Percentiles rank a stretch among this genome's conserved stretches.
Evolutionary conservation across 1,140 invertebrate genomes (phyloP).

Genomic region (Drosophila ambigua): DNA sequence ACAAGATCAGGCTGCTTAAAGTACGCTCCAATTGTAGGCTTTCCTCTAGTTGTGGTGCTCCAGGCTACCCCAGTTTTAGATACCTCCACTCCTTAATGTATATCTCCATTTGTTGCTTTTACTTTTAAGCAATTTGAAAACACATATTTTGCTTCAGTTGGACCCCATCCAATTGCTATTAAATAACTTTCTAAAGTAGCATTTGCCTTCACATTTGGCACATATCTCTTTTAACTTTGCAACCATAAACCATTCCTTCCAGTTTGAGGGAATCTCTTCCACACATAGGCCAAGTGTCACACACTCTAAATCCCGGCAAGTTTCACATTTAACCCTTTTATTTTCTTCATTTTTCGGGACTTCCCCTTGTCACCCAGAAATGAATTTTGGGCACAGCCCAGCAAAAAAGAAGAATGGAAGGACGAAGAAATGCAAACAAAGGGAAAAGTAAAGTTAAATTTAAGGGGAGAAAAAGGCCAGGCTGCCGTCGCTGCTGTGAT

Average conservation of each 20-base stretch:
- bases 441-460: constrained; percentile 11
- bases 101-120: background rate
- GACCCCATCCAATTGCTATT: constrained; percentile 11
- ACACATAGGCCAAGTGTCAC: constrained; percentile 29
- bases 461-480: background rate
- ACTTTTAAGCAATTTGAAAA: background rate
- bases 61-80: background rate
- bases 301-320: constrained; percentile 28
- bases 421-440: constrained; percentile 12
- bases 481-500: constrained; percentile 16
- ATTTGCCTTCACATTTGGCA: constrained; percentile 14
- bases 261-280: constrained; percentile 26
- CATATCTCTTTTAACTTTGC: constrained; percentile 29
- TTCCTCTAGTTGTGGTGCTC: background rate
- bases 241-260: constrained; percentile 10
- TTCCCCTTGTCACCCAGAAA: constrained; percentile 21
- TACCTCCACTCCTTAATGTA: background rate
- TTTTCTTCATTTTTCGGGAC: constrained; percentile 12
- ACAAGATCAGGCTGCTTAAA: background rate
- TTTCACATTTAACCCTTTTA: constrained; percentile 33
- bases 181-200: constrained; percentile 27
- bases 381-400: constrained; percentile 18
- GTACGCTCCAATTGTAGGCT: background rate
- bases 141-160: background rate
- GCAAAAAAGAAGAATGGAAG: background rate